Evolutionary conservation across 2,888 invertebrate genomes (phyloP), one percentile per base, ranked within the genome.

Genomic region (Amiota communis): DNA sequence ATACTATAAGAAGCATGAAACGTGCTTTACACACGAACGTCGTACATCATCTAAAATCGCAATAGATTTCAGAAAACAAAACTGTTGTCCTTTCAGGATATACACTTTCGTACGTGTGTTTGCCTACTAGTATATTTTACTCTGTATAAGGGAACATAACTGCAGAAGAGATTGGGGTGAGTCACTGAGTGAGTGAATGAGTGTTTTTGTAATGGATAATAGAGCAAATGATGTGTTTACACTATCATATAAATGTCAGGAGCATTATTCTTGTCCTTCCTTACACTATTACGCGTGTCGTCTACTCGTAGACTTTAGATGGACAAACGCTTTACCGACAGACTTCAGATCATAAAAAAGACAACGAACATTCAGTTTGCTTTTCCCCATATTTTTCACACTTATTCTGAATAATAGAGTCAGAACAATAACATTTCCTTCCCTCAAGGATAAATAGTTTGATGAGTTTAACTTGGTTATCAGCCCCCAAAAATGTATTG

Each of bases 211-310:
- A 64, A 63, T 85, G 80, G 82, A 79, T 81, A 81, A 84, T 85
- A 81, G 82, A 80, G 84, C 84, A 85, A 85, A 84, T 85, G 85
- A 83, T 83, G 84, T 83, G 83, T 85, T 83, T 83, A 83, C 83
- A 85, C 83, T 83, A 84, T 85, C 83, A 82, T 84, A 83, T 83
- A 85, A 83, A 83, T 84, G 83, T 83, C 83, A 85, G 83, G 80
- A 85, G 81, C 84, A 80, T 78, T 79, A 79, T 77, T 77, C 74
- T 71, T 57, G 36, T 36, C 36, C 36, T 63, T 51, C 15, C 48
- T 68, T 46, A 68, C 36, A 68, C 36, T n/a, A 46, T 36, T 17
- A 36, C 64, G 17, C 64, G 20, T 51, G 36, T 51, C 13, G 53
- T 8, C 53, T 51, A 17, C 59, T 36, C 8, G 36, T 36, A 36